A percentile compares a stretch with the other conserved stretches of the same genome.
Conservation (phyloP, 2,113 vertebrate genomes). For the Aphelocoma coerulescens region DNA sequence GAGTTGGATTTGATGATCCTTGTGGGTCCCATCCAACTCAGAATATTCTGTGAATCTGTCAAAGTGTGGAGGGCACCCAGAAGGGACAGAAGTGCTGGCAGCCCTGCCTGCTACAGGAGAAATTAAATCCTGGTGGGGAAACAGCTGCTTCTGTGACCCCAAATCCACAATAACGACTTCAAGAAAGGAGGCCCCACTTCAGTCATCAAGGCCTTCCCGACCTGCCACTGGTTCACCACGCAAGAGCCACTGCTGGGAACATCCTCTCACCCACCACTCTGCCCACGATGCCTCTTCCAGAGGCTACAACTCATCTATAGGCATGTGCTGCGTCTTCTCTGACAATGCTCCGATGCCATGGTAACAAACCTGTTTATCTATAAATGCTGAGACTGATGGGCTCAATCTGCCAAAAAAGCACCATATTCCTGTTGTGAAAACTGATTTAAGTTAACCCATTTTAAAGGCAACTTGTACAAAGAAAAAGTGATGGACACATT, state of each 20-base stretch:
- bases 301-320: neutral
- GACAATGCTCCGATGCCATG: neutral
- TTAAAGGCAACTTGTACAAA: neutral
- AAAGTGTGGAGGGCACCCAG: neutral
- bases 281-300: fast-evolving
- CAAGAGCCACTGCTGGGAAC: neutral
- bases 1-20: neutral
- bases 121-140: neutral
- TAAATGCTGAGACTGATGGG: neutral
- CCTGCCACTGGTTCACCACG: neutral
- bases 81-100: neutral
- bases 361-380: constrained; percentile 36
- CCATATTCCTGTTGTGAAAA: neutral
- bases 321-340: neutral
- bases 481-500: neutral
- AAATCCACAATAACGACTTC: neutral
- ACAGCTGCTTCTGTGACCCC: neutral
- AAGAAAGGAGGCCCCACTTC: neutral
- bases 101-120: neutral
- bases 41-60: neutral
- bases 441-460: neutral
- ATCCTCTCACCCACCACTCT: neutral
- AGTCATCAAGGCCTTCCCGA: neutral
- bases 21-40: neutral
- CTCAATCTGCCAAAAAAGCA: constrained; percentile 8